Conservation (phyloP, 2,797 vertebrate species). For the Ispidina lecontei region DNA sequence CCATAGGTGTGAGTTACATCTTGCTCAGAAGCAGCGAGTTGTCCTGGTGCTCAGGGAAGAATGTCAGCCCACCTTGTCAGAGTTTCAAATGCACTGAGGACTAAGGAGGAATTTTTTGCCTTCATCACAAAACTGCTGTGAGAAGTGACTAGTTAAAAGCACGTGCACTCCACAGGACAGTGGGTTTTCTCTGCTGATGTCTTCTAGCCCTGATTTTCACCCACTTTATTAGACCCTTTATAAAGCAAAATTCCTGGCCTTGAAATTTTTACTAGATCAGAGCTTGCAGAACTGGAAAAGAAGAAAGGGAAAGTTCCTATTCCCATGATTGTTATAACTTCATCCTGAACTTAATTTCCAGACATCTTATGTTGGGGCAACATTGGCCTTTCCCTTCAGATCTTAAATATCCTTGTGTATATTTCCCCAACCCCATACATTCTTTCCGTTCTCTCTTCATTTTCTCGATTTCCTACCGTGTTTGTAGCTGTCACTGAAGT, state of each 20-base stretch:
- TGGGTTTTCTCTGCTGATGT: not conserved
- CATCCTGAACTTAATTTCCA: not conserved
- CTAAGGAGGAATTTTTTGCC: not conserved
- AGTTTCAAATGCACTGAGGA: accelerated
- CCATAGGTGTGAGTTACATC: not conserved
- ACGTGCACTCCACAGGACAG: not conserved
- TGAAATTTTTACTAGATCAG: not conserved
- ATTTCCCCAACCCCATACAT: not conserved
- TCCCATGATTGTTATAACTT: not conserved
- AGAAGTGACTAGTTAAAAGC: not conserved
- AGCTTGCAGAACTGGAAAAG: not conserved
- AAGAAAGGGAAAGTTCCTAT: not conserved
- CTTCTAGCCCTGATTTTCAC: not conserved
- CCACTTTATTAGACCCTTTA: accelerated
- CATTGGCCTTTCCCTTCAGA: not conserved
- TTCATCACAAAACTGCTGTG: not conserved
- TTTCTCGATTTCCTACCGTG: accelerated
- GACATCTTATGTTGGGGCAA: not conserved
- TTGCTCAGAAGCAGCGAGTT: not conserved
- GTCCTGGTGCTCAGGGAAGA: not conserved
- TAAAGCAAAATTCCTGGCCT: not conserved
- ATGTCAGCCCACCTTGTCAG: accelerated
- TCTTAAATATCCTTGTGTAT: not conserved
- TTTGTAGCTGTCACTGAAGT: not conserved
- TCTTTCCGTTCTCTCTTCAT: not conserved